Conservation (phyloP, 2,113 vertebrate genomes). For the Pelobates fuscus region DNA sequence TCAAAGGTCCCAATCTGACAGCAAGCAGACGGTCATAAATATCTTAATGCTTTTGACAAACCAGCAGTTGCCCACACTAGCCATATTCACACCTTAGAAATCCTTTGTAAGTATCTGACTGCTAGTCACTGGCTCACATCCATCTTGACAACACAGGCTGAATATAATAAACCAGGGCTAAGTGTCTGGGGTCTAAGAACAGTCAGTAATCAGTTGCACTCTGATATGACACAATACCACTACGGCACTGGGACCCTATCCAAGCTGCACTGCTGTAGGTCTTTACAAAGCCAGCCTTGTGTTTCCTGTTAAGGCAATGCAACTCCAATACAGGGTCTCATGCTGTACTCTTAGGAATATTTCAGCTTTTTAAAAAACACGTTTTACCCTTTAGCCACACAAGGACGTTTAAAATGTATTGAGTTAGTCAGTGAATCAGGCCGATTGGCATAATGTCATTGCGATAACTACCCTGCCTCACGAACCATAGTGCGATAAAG, state of each 20-base stretch:
- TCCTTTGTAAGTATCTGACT: conserved; percentile 58
- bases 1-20: conserved; percentile 16
- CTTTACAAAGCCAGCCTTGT: conserved; percentile 66
- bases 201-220: conserved; percentile 69
- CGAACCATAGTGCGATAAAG: too few species aligned
- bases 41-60: conserved; percentile 55
- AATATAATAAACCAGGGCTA: conserved; percentile 68
- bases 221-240: conserved; percentile 71
- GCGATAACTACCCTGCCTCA: too few species aligned
- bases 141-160: conserved; percentile 63
- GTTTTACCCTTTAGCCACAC: too few species aligned
- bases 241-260: conserved; percentile 66
- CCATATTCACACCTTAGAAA: conserved; percentile 61
- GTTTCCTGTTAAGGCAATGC: conserved; percentile 58
- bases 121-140: conserved; percentile 63
- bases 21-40: conserved; percentile 48
- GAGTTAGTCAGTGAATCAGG: too few species aligned
- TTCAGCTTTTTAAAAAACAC: conserved; percentile 45
- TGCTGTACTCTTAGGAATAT: conserved; percentile 35
- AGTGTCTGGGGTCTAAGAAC: conserved; percentile 65
- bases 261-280: conserved; percentile 74
- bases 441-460: too few species aligned
- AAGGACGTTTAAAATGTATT: background rate
- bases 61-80: conserved; percentile 61
- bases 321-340: conserved; percentile 52